Base-by-base conservation (phyloP, 2,797 vertebrate species). In the Botia almorhae region DNA sequence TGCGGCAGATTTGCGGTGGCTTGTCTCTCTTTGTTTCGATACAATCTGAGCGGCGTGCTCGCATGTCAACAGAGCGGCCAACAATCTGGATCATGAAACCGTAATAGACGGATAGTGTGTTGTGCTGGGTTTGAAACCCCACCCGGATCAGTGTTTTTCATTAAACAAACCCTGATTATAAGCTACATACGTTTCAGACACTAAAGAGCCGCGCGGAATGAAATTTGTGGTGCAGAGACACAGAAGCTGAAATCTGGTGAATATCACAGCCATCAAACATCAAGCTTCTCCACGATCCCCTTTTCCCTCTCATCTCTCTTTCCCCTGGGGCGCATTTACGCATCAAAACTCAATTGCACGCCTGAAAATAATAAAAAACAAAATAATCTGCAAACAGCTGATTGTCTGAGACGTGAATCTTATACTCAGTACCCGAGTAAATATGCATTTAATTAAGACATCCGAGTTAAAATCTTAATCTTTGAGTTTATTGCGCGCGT, bases 31-130 rank as follows among this genome's bases (percentile, higher is more conserved):
- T 71, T 71, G 58, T 76, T 65, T 23, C 46, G 26, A n/a, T 17
- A 46, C 69, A 73, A 87, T 74, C 81, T 73, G 67, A 60, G 53
- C 14, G 23, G 71, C 85, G 50, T 63, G 70, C 87, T 85, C 85
- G 88, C 72, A 83, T 85, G 74, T 84, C 72, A 68, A 68, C 16
- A 74, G 17, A 3, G 17, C 33, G 51, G 39, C n/a, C 36, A 8
- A 11, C 36, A 16, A 17, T 33, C 60, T 3, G 46, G 23, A 23
- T 23, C 7, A 2, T 29, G n/a, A 50, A 69, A 63, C 60, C 16
- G 61, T 16, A 71, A 63, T 12, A 23, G 19, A 50, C 56, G n/a
- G 43, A 61, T 17, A 36, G 13, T 8, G 43, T n/a, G 29, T 6
- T 11, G 17, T 60, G 4, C 1, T 2, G 14, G 43, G 4, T n/a